Percentiles rank a stretch among this genome's conserved stretches.
Evolutionary conservation across 2,888 invertebrate genomes (phyloP).

Genomic region (Agriotes lineatus): DNA sequence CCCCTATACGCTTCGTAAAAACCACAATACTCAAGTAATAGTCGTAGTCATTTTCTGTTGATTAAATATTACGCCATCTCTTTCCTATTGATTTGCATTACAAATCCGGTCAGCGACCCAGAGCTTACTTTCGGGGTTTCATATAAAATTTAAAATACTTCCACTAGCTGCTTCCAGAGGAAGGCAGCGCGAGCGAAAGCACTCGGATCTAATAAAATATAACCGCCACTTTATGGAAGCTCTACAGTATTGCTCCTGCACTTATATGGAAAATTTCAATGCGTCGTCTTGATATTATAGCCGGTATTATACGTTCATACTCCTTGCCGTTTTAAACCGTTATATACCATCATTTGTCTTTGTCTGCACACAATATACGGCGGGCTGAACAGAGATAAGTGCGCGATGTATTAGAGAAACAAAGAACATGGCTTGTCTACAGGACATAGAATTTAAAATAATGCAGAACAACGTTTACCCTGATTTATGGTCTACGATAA

Average conservation of each 20-base stretch:
- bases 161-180: background rate
- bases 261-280: constrained; percentile 37
- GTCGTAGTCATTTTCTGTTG: too few relatives aligned
- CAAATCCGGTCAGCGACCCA: too few relatives aligned
- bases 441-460: constrained; percentile 18
- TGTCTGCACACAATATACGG: constrained; percentile 22
- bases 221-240: constrained; percentile 35
- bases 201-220: constrained; percentile 31
- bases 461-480: constrained; percentile 7
- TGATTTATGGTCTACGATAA: constrained; percentile 12
- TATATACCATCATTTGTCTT: constrained; percentile 26
- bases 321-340: constrained; percentile 21
- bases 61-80: too few relatives aligned
- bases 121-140: too few relatives aligned
- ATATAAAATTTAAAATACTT: background rate
- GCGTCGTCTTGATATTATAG: constrained; percentile 25
- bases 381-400: constrained; percentile 17
- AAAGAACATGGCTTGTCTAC: constrained; percentile 22
- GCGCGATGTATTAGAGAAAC: constrained; percentile 25
- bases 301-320: constrained; percentile 25
- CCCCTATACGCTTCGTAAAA: too few relatives aligned
- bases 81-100: too few relatives aligned
- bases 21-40: too few relatives aligned
- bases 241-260: constrained; percentile 34
- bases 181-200: constrained; percentile 11